phyloP scores from a whole-genome alignment of 2,888 invertebrate species.

The Sympetrum striolatum region DNA sequence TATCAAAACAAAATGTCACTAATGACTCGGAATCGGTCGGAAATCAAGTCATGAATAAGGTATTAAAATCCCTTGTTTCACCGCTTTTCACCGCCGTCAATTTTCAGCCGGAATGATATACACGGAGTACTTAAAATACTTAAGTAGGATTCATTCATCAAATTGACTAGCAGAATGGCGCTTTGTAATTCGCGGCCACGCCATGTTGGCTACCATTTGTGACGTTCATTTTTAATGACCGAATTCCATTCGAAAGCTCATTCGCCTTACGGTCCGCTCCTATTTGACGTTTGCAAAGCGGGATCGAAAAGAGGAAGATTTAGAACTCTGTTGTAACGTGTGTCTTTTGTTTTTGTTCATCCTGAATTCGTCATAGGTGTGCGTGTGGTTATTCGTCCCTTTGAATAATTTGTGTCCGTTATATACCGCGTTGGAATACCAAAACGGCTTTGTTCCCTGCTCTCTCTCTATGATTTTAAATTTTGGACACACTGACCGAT shows the following conservation, averaged over 20 bases:
- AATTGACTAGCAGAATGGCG: not conserved
- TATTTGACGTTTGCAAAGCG: not conserved
- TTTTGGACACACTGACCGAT: too few species aligned
- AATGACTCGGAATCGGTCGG: constrained; percentile 17
- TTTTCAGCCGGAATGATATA: constrained; percentile 16
- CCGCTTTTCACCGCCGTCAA: constrained; percentile 1
- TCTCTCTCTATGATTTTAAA: too few species aligned
- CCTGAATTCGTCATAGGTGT: not conserved
- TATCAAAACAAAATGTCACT: constrained; percentile 24
- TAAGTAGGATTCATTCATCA: constrained; percentile 1
- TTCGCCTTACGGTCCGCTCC: not conserved
- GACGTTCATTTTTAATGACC: not conserved
- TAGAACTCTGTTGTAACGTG: not conserved
- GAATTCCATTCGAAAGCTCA: not conserved
- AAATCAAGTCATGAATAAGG: constrained; percentile 26
- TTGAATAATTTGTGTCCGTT: too few species aligned
- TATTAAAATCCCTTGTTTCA: constrained; percentile 10
- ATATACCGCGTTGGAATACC: too few species aligned
- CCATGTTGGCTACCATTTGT: not conserved
- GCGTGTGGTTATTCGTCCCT: not conserved
- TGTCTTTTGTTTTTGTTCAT: not conserved
- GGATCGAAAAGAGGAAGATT: not conserved
- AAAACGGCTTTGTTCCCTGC: too few species aligned
- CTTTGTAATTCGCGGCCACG: not conserved
- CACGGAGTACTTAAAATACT: not conserved